phyloP scores from a whole-genome alignment of 2,113 vertebrate species.

The Cebidichthys violaceus region DNA sequence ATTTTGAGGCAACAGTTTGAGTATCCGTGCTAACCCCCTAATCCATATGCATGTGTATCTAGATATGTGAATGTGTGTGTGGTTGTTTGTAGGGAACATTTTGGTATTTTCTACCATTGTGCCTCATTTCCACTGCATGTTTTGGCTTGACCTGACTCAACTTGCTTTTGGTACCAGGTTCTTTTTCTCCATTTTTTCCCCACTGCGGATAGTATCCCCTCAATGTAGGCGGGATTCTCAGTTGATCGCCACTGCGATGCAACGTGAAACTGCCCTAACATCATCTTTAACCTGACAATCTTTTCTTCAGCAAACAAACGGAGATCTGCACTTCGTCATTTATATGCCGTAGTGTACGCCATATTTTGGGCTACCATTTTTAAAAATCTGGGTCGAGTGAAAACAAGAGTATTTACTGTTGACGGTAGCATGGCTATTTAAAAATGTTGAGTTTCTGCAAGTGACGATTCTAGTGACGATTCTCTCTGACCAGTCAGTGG shows the following conservation, averaged over 20 bases:
- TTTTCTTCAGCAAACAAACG: too few relatives aligned
- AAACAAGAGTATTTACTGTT: neutral
- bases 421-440: neutral
- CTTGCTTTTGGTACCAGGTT: neutral
- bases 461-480: neutral
- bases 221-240: neutral
- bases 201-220: neutral
- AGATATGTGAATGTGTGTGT: neutral
- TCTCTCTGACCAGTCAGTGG: neutral
- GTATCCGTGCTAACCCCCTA: constrained; percentile 14
- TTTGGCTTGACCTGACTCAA: neutral
- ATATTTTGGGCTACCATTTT: neutral
- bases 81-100: constrained; percentile 12
- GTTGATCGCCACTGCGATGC: neutral
- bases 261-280: neutral
- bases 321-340: too few relatives aligned
- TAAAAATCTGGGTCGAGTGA: neutral
- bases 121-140: neutral
- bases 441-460: neutral
- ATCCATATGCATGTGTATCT: constrained; percentile 17
- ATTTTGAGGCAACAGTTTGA: constrained; percentile 28
- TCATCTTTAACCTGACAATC: neutral
- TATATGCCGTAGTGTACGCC: too few relatives aligned
- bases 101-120: neutral
- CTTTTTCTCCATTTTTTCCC: neutral